Evolutionary conservation across 1,140 invertebrate species (phyloP).

Genomic region (Neodiprion pinetum): DNA sequence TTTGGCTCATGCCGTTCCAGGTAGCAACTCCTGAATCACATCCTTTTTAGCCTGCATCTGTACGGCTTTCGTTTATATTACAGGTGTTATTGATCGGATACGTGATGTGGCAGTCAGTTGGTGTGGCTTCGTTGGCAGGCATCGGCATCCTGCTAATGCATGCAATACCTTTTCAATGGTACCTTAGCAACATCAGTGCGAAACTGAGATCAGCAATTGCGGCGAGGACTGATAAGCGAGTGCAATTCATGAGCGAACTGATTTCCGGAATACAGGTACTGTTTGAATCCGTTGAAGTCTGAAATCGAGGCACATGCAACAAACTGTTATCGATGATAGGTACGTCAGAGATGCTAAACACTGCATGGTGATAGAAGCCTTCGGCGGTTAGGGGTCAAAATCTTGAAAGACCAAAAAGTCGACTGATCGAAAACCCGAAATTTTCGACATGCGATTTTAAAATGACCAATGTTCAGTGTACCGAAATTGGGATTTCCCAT

Average conservation of each 20-base stretch:
- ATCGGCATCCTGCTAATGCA: conserved; percentile 67
- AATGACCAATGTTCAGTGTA: too few relatives aligned
- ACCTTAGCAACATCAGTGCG: conserved; percentile 64
- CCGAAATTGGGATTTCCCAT: too few relatives aligned
- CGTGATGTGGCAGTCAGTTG: conserved; percentile 75
- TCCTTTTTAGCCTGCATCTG: background rate
- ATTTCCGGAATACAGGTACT: conserved; percentile 73
- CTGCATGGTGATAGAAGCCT: too few relatives aligned
- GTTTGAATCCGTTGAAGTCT: conserved; percentile 62
- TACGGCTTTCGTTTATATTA: background rate
- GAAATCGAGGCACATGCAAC: too few relatives aligned
- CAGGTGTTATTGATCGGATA: conserved; percentile 61
- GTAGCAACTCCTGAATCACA: conserved; percentile 25
- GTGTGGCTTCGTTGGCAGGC: conserved; percentile 74
- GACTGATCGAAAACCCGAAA: too few relatives aligned
- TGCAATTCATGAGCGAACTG: conserved; percentile 82
- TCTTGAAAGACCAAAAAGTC: too few relatives aligned
- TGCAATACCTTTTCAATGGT: conserved; percentile 74
- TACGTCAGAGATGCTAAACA: too few relatives aligned
- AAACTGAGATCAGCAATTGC: conserved; percentile 67
- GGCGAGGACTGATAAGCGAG: conserved; percentile 71
- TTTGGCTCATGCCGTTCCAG: conserved; percentile 59
- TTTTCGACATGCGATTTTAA: too few relatives aligned
- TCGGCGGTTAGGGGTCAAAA: too few relatives aligned
- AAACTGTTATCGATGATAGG: background rate